Percentiles rank a stretch among this genome's conserved stretches.
phyloP scores from a whole-genome alignment of 2,113 vertebrate species.

The Piliocolobus tephrosceles region DNA sequence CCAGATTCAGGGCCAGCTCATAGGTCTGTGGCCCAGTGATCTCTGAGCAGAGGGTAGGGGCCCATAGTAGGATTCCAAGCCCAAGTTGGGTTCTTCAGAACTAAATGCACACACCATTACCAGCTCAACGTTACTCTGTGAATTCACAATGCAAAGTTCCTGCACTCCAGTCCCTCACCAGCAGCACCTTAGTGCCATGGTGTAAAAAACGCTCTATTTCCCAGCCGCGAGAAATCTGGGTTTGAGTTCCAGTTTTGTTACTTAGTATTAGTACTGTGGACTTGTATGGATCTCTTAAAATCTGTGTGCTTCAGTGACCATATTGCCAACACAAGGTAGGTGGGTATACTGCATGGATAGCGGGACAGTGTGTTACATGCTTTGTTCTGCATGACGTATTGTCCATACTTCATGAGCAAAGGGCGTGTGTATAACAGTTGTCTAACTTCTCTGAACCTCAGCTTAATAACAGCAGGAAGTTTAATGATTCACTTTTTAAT shows the following conservation, averaged over 20 bases:
- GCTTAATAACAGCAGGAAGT: background rate
- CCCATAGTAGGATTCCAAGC: background rate
- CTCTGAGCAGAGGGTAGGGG: background rate
- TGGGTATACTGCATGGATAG: fast-evolving
- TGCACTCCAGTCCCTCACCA: fast-evolving
- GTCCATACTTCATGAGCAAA: background rate
- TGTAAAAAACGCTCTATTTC: fast-evolving
- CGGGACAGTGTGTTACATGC: fast-evolving
- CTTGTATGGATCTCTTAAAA: background rate
- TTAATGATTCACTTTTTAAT: background rate
- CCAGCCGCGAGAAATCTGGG: background rate
- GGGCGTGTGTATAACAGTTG: fast-evolving
- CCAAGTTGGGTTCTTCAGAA: background rate
- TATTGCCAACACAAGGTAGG: fast-evolving
- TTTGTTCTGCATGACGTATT: background rate
- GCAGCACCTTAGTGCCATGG: fast-evolving
- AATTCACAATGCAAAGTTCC: fast-evolving
- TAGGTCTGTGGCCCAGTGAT: too few relatives aligned
- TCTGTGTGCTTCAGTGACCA: background rate
- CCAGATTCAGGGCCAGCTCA: background rate
- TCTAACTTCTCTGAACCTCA: background rate
- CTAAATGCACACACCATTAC: background rate
- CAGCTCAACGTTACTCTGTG: background rate
- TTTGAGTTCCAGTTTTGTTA: background rate
- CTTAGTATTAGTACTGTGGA: background rate